Evolutionary conservation across 2,113 vertebrate species (phyloP), one percentile per base, ranked within the genome.

Genomic region (Coryphaenoides rupestris): DNA sequence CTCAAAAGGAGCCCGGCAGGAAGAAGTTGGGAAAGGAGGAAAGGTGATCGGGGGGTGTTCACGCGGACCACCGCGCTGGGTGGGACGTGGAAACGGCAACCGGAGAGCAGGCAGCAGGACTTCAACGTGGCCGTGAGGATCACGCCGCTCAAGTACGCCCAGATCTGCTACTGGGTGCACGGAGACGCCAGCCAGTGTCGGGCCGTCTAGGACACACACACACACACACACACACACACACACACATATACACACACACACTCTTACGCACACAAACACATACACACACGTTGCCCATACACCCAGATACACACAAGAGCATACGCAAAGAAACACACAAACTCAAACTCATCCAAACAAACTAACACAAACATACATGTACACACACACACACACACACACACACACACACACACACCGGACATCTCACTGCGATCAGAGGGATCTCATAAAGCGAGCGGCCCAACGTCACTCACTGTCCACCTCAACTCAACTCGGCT

Each of bases 51-150:
- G 94, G 97, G 94, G 0, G 87, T 99, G 21, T 98, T 94, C 78
- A 94, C 96, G n/a, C n/a, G 0, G 97, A 96, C 57, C 97, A 98
- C 69, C 96, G 96, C 96, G 96, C 82, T 95, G 94, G 95, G 93
- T 98, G 79, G 93, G n/a, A n/a, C n/a, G n/a, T n/a, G n/a, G n/a
- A n/a, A n/a, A 97, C 3, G 88, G 96, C 54, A 92, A 90, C 0
- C 94, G 95, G 26, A 87, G 95, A 95, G 0, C 73, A 72, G n/a
- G 49, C 94, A 94, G 83, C 94, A 95, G 93, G 95, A 98, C 92
- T 99, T 95, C 84, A 99, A 99, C 2, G 94, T 99, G 64, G 97
- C 95, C 0, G 95, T 98, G 52, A 92, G 97, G 84, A 96, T 99
- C 80, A 99, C 97, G 0, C 95, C 96, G 1, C 89, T 94, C 47